Evolutionary conservation across 2,113 vertebrate species (phyloP).

Genomic region (Sula dactylatra): DNA sequence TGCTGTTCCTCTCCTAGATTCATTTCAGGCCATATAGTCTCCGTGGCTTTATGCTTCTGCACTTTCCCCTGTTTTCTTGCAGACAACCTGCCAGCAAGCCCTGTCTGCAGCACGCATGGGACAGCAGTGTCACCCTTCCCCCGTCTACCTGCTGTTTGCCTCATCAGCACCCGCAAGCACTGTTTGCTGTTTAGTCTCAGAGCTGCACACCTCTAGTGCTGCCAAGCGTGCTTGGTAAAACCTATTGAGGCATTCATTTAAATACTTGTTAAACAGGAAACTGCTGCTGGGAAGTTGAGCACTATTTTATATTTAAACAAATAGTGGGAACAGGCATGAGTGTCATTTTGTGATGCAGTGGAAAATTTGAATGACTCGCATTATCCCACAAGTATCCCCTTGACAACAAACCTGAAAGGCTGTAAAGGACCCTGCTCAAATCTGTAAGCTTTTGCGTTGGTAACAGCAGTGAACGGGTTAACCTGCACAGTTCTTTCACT

Average conservation of each 20-base stretch:
- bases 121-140: not conserved
- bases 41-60: not conserved
- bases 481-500: not conserved
- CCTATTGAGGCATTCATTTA: not conserved
- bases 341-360: not conserved
- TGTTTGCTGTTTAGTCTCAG: not conserved
- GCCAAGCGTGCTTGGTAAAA: not conserved
- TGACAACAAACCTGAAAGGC: not conserved
- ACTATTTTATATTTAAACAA: conserved; percentile 11
- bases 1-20: not conserved
- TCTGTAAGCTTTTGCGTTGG: not conserved
- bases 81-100: not conserved
- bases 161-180: not conserved
- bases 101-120: not conserved
- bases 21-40: not conserved
- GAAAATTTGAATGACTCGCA: not conserved
- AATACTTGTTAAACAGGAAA: conserved; percentile 48
- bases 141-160: not conserved
- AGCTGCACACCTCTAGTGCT: not conserved
- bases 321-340: not conserved
- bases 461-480: not conserved
- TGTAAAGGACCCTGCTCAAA: not conserved
- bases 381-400: not conserved
- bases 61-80: not conserved
- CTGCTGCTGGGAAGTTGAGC: conserved; percentile 3